Evolutionary conservation across 2,888 invertebrate genomes (phyloP).

Genomic region (Galerucella calmariensis): DNA sequence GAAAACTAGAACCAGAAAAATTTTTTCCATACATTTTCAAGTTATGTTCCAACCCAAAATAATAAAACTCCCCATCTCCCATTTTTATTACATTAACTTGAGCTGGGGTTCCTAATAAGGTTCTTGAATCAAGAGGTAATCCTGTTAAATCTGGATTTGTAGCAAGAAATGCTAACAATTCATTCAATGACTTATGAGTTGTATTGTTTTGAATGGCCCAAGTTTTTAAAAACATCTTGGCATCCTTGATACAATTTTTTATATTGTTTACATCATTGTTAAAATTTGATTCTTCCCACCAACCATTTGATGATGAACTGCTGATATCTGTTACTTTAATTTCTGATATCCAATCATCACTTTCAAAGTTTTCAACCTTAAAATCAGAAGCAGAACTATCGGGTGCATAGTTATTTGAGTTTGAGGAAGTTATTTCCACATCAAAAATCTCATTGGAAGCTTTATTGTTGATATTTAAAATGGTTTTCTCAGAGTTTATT

Average conservation of each 20-base stretch:
- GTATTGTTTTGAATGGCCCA: conserved; percentile 2
- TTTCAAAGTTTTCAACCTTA: too few relatives aligned
- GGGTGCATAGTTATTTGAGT: too few relatives aligned
- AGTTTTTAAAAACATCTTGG: background rate
- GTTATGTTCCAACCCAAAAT: conserved; percentile 1
- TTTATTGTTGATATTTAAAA: conserved; percentile 1
- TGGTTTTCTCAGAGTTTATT: background rate
- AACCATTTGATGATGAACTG: conserved; percentile 2
- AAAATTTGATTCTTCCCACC: conserved; percentile 1
- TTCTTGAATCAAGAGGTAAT: conserved; percentile 4
- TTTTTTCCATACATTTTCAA: background rate
- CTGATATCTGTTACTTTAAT: conserved; percentile 1
- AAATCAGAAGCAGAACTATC: too few relatives aligned
- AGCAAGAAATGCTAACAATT: background rate
- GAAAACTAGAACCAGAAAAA: background rate
- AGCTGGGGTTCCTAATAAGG: conserved; percentile 2
- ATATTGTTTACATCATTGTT: background rate
- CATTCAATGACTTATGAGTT: conserved; percentile 1
- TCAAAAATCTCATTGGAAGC: background rate
- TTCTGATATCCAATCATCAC: conserved; percentile 1
- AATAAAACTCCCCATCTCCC: background rate
- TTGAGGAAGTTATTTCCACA: background rate
- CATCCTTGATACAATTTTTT: background rate
- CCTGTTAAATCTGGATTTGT: background rate
- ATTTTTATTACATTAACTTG: conserved; percentile 3